phyloP scores from a whole-genome alignment of 2,797 vertebrate species.

The Trematomus bernacchii region DNA sequence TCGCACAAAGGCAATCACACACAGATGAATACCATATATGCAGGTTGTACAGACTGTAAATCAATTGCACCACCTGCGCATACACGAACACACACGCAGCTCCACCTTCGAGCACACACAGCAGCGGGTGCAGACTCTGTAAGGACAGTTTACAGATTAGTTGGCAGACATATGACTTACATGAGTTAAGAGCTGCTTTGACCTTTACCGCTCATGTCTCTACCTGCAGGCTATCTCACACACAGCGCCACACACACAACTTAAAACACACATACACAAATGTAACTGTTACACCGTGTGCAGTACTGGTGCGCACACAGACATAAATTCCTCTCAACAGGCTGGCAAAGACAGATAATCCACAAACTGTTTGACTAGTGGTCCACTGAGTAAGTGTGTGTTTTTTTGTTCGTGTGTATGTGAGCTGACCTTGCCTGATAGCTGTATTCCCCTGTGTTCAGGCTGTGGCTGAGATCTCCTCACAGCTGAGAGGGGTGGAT shows the following conservation, averaged over 20 bases:
- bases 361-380: conserved; percentile 52
- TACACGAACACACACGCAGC: neutral
- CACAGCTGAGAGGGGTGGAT: conserved; percentile 37
- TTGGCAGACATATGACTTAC: conserved; percentile 69
- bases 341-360: conserved; percentile 61
- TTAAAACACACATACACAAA: conserved; percentile 45
- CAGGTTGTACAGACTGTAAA: conserved; percentile 11
- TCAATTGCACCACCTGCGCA: conserved; percentile 22
- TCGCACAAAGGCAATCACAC: neutral
- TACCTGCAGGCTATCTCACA: conserved; percentile 64
- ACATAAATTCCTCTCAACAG: conserved; percentile 41
- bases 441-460: conserved; percentile 53
- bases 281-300: conserved; percentile 32
- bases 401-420: conserved; percentile 25
- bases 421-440: conserved; percentile 69
- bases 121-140: conserved; percentile 62
- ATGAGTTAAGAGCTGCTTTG: conserved; percentile 83
- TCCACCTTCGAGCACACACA: conserved; percentile 24
- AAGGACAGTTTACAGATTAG: conserved; percentile 76
- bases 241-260: conserved; percentile 20
- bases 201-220: conserved; percentile 78
- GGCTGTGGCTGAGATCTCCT: conserved; percentile 59
- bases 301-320: conserved; percentile 11
- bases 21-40: neutral
- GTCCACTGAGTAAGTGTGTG: conserved; percentile 31